These are phyloP conservation scores for Torymus aiolomorphi DNA, from an alignment of 2,888 invertebrate species.

Conservation along the genomic window DNA sequence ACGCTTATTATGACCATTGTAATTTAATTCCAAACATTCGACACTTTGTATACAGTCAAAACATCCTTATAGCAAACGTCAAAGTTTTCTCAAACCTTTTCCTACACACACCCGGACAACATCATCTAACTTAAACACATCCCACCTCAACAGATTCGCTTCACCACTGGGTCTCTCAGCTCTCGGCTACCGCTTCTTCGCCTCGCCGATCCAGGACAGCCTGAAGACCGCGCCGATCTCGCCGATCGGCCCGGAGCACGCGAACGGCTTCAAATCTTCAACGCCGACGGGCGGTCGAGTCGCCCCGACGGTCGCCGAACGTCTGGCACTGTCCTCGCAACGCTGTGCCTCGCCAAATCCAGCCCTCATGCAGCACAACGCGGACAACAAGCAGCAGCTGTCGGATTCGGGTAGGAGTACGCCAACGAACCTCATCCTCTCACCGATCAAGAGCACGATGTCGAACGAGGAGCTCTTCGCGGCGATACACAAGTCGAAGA, in stretches of 20 bases:
- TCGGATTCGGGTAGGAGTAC: conserved; percentile 66
- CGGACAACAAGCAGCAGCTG: conserved; percentile 56
- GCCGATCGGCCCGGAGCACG: conserved; percentile 67
- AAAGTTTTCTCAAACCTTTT: no score
- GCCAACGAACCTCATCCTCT: conserved; percentile 73
- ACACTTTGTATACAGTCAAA: no score
- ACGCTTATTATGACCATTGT: no score
- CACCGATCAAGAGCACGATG: conserved; percentile 85
- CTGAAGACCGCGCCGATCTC: conserved; percentile 68
- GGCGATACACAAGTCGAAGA: conserved; percentile 86
- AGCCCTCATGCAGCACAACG: conserved; percentile 50
- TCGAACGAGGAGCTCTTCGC: conserved; percentile 87
- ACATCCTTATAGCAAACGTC: no score
- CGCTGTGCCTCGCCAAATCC: conserved; percentile 57
- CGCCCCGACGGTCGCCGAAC: conserved; percentile 68
- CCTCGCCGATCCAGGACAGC: conserved; percentile 66
- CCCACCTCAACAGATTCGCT: conserved; percentile 64
- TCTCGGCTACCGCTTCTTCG: conserved; percentile 72
- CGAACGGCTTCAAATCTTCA: conserved; percentile 67
- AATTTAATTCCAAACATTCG: no score
- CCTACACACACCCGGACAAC: no score
- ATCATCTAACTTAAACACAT: no score
- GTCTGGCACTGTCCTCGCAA: conserved; percentile 64
- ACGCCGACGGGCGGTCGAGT: conserved; percentile 66
- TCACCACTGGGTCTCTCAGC: conserved; percentile 69